Base-by-base conservation (phyloP, 2,797 vertebrate genomes). In the Ambastaia sidthimunki region DNA sequence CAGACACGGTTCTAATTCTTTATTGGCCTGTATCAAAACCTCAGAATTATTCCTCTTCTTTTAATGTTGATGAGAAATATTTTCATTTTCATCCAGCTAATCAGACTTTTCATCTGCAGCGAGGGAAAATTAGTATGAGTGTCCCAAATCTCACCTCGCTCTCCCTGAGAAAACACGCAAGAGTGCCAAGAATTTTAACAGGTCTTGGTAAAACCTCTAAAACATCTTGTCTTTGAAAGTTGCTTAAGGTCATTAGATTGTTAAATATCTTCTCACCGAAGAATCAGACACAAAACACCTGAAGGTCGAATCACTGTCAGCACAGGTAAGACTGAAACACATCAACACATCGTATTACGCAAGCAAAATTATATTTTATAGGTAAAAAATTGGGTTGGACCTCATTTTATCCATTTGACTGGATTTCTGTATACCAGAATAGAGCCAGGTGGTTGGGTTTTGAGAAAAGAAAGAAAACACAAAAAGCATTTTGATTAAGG, bases 1-100 rank as follows among this genome's bases (percentile, higher is more conserved):
- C 89, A 92, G 91, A 90, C 91, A 92, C 71, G 52, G 48, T 74
- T 85, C 82, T 76, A 80, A 57, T 86, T 83, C 83, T 87, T 88
- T 87, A 88, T 84, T 85, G 88, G 75, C 50, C 25, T 86, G 75
- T 85, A 87, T 87, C 88, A 88, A 90, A 90, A 79, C 72, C 84
- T 86, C 57, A 63, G 80, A 81, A 87, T 87, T 83, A 85, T 88
- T 89, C 79, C 78, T 70, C 86, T 71, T 74, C 74, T 82, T 88
- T 84, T 88, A 82, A 88, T 88, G 84, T 82, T 84, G 80, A 74
- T 79, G 78, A 83, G 80, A 80, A 82, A 80, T 52, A 80, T 80
- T 82, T 82, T 31, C 55, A 66, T 77, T 85, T 83, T 57, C 80
- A 74, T 83, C 80, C 80, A 67, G 81, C 83, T 85, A 80, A 82